Conservation (phyloP, 1,140 invertebrate species). For the Oscheius sp. region DNA sequence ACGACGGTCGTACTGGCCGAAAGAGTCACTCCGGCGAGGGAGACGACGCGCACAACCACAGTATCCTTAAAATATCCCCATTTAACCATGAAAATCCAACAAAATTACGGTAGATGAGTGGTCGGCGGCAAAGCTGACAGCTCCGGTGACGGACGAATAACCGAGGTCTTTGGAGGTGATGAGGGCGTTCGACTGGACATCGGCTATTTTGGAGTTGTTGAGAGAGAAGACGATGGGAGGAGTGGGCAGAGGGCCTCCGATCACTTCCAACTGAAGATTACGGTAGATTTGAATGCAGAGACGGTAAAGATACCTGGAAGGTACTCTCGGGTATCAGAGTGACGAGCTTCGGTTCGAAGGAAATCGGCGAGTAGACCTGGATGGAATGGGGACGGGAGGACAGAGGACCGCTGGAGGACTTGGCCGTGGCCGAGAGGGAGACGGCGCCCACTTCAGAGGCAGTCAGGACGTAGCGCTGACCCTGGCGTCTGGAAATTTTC, state of each 20-base stretch:
- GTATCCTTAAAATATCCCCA: slow-evolving; percentile 10
- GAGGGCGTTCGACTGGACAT: slow-evolving; percentile 20
- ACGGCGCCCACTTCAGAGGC: slow-evolving; percentile 18
- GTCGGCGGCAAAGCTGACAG: slow-evolving; percentile 26
- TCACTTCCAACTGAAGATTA: slow-evolving; percentile 28
- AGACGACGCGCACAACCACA: slow-evolving; percentile 31
- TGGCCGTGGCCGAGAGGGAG: slow-evolving; percentile 28
- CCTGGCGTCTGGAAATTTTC: not conserved
- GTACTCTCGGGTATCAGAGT: slow-evolving; percentile 32
- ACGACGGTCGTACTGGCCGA: slow-evolving; percentile 1
- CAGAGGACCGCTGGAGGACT: slow-evolving; percentile 18
- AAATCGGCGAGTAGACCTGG: slow-evolving; percentile 37
- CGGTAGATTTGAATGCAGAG: not conserved
- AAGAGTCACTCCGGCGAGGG: slow-evolving; percentile 16
- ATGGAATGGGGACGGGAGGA: slow-evolving; percentile 25
- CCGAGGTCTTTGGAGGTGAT: slow-evolving; percentile 28
- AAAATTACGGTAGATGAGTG: slow-evolving; percentile 13
- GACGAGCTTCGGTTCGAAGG: slow-evolving; percentile 24
- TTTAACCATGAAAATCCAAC: not conserved
- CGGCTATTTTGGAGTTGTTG: slow-evolving; percentile 30
- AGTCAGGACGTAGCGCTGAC: slow-evolving; percentile 3
- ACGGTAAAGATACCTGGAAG: slow-evolving; percentile 22
- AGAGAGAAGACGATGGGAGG: slow-evolving; percentile 33
- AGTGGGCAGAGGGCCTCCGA: slow-evolving; percentile 33
- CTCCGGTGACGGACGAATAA: slow-evolving; percentile 25